Evolutionary conservation across 2,888 invertebrate genomes (phyloP), one percentile per base, ranked within the genome.

Genomic region (Cyclophora punctaria): DNA sequence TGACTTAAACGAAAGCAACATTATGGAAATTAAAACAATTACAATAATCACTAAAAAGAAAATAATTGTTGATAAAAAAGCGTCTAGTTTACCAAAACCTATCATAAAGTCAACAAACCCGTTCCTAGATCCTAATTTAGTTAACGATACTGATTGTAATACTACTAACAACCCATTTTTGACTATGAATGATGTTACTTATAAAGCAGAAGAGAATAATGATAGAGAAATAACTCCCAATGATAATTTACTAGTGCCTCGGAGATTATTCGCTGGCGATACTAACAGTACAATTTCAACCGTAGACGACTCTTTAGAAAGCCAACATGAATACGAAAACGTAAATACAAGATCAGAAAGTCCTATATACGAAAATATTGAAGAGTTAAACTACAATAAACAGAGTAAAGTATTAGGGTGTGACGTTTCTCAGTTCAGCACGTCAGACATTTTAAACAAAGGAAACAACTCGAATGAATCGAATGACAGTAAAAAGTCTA

Each of bases 1-100:
- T 60, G 89, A 89, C 64, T 69, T 89, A 44, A 89, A 89, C 58
- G 89, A 89, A 66, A 89, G 89, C 51, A 89, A 89, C 55, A 89
- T 89, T 34, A 89, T 89, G 89, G 89, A 89, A 59, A 88, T 89
- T 2, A 89, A 89, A 75, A 87, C 89, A 1, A 89, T 89, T 2
- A 88, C 87, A 45, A 83, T 86, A 6, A 80, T 88, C 20, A 86
- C 86, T 0, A 88, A 84, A 52, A 87, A 83, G 62, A 85, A 83
- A 57, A 58, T 72, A 20, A 56, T 79, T 5, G 51, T 63, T 4
- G 66, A 63, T 3, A 65, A 64, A 49, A 79, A 73, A 46, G 2
- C 20, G 20, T 20, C 20, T 20, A 20, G 20, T 20, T 20, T 20
- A 20, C 20, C 20, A 20, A 20, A 20, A 20, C 20, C 20, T 20